phyloP scores from a whole-genome alignment of 2,888 invertebrate genomes.

The Spilosoma lubricipeda region DNA sequence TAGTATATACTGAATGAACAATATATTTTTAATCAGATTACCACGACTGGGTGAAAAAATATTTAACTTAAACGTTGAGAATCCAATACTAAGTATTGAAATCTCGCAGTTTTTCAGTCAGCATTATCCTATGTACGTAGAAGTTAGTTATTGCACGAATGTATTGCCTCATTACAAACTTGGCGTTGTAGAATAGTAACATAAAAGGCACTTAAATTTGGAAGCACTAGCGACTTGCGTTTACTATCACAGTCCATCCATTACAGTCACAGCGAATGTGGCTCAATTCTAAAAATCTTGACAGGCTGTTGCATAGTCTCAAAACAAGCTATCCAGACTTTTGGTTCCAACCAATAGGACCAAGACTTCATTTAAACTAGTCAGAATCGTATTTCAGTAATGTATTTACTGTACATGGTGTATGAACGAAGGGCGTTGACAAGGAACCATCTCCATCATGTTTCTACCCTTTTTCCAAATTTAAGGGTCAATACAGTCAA shows the following conservation, averaged over 20 bases:
- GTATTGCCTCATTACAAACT: background rate
- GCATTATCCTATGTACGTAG: background rate
- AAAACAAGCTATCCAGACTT: background rate
- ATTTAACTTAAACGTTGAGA: background rate
- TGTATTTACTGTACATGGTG: too few relatives aligned
- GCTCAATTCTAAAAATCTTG: background rate
- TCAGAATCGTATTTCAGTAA: too few relatives aligned
- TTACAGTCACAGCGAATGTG: background rate
- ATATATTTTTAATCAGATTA: conserved; percentile 5
- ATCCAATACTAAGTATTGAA: background rate
- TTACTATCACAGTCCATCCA: background rate
- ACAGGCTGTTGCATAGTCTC: background rate
- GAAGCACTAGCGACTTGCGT: background rate
- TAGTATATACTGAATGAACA: conserved; percentile 28
- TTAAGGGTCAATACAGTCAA: too few relatives aligned
- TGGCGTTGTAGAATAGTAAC: background rate
- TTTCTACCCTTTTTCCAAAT: too few relatives aligned
- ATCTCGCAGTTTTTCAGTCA: background rate
- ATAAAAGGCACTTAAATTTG: background rate
- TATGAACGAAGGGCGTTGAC: too few relatives aligned
- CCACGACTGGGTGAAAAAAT: background rate
- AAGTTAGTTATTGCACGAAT: background rate
- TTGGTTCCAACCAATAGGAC: background rate
- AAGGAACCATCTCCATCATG: too few relatives aligned
- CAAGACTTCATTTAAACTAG: background rate